Evolutionary conservation across 2,888 invertebrate genomes (phyloP).

Genomic region (Coelogynopora nodosa): DNA sequence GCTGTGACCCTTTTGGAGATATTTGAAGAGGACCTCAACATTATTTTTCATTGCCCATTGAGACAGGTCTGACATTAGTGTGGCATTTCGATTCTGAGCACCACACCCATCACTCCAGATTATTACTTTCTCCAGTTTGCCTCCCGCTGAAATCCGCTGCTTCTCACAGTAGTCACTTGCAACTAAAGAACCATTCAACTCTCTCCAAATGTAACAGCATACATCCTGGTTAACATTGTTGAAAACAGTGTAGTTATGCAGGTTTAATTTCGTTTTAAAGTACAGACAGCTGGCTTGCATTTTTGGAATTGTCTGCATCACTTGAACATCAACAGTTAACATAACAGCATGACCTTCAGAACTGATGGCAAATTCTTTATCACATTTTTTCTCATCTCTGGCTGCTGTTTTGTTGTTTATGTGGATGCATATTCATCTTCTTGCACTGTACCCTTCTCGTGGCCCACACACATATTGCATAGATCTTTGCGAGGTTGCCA

Average conservation of each 20-base stretch:
- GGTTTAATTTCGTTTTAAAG: conserved; percentile 14
- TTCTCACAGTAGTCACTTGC: neutral
- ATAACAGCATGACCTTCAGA: neutral
- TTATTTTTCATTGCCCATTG: neutral
- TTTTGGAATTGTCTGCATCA: neutral
- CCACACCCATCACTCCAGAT: conserved; percentile 25
- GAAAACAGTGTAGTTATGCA: conserved; percentile 13
- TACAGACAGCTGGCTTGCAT: conserved; percentile 21
- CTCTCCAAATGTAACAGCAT: neutral
- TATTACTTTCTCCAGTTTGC: neutral
- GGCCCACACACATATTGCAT: conserved; percentile 10
- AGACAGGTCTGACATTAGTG: neutral
- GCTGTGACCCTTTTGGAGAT: conserved; percentile 9
- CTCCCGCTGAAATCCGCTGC: neutral
- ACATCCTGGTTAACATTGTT: neutral
- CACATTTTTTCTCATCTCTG: neutral
- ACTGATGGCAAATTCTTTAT: neutral
- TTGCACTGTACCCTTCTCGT: neutral
- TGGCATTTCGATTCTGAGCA: conserved; percentile 19
- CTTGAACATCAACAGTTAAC: conserved; percentile 13
- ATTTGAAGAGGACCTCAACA: conserved; percentile 17
- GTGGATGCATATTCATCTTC: neutral
- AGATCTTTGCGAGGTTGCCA: neutral
- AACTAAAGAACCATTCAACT: neutral
- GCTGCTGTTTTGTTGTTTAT: neutral